Base-by-base conservation (phyloP, 2,113 vertebrate species). In the Phylloscopus trochilus region DNA sequence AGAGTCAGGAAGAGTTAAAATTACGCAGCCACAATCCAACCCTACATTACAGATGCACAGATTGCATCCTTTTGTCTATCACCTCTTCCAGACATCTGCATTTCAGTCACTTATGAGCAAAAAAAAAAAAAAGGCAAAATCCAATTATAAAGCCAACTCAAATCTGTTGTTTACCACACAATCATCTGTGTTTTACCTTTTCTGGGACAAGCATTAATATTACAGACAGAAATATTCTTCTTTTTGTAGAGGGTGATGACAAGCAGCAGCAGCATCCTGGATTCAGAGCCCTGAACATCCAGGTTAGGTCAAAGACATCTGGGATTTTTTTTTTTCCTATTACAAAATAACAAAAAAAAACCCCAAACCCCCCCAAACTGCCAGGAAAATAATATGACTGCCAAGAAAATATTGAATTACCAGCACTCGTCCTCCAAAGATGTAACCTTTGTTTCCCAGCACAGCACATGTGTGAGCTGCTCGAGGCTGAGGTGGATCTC, bases 341-440 rank as follows among this genome's bases (percentile, higher is more conserved):
- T 64, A 89, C 4, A 62, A 88, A 92, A n/a, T 26, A 39, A 74
- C 7, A 6, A 52, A 44, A 63, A 21, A 15, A 13, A 63, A 19
- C 11, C n/a, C n/a, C n/a, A n/a, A 13, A 47, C 16, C 43, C 24
- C 77, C 43, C 24, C 77, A 33, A 5, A 9, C 52, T 7, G 59
- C 35, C 33, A 82, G 63, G 33, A 64, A 93, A 94, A 93, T 5
- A 37, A 37, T 4, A 53, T 17, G 39, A 79, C 9, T 68, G 55
- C 19, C 22, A 87, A 69, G 58, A 87, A 87, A 83, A 75, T 12
- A 46, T 79, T 76, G 60, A 92, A 83, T 87, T 70, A 74, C 99
- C 99, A 98, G 98, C 79, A 99, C 98, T 97, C 99, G 97, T 91
- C 99, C 99, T 78, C 99, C 99, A 90, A 99, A 99, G 59, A 99